phyloP scores from a whole-genome alignment of 92 coral and sea anemone genomes.

The Heliopora coerulea region DNA sequence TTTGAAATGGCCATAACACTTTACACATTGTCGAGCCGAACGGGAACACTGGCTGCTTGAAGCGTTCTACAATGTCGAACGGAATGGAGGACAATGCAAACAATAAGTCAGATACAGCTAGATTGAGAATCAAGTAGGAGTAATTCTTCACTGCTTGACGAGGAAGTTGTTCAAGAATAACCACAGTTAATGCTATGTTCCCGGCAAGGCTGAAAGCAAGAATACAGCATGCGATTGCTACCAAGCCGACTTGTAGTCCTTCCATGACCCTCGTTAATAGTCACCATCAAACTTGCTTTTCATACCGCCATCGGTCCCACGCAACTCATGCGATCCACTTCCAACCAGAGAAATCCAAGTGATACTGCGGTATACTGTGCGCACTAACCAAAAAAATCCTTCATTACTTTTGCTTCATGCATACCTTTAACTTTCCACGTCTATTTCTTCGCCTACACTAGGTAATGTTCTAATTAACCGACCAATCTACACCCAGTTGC shows the following conservation, averaged over 20 bases:
- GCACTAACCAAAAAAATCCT: not conserved
- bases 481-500: too few relatives aligned
- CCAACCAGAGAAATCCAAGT: too few relatives aligned
- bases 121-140: slow-evolving; percentile 70
- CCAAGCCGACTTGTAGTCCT: slow-evolving; percentile 26
- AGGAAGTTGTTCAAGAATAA: slow-evolving; percentile 4
- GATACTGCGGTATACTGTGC: too few relatives aligned
- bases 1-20: slow-evolving; percentile 82
- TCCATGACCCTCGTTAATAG: slow-evolving; percentile 9
- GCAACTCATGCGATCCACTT: not conserved
- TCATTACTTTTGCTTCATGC: too few relatives aligned
- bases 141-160: slow-evolving; percentile 68
- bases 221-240: slow-evolving; percentile 5
- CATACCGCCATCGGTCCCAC: too few relatives aligned
- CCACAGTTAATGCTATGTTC: slow-evolving; percentile 1
- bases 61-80: slow-evolving; percentile 60
- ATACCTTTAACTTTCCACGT: not conserved
- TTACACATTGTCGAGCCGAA: slow-evolving; percentile 80
- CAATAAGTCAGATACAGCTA: slow-evolving; percentile 69
- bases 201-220: slow-evolving; percentile 15
- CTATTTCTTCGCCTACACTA: not conserved
- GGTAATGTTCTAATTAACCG: too few relatives aligned
- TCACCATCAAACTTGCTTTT: too few relatives aligned
- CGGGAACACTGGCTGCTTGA: slow-evolving; percentile 49
- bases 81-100: slow-evolving; percentile 72